Percentiles rank a stretch among this genome's conserved stretches.
Conservation (phyloP, 2,888 invertebrate genomes). For the Gymnosoma rotundatum region DNA sequence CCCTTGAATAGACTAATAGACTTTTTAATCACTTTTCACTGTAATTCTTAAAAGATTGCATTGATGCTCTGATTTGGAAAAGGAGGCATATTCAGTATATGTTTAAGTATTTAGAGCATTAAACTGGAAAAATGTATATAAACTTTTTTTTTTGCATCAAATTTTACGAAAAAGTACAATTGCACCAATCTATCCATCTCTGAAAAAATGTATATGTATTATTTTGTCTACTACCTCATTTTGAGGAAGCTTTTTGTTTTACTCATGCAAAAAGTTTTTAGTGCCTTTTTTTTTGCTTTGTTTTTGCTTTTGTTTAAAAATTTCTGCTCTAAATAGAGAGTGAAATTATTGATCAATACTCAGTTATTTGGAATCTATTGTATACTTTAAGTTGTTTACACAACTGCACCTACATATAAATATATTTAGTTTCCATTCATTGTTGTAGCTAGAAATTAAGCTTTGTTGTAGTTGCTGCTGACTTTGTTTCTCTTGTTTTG, state of each 20-base stretch:
- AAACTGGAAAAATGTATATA: too few relatives aligned
- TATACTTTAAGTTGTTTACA: background rate
- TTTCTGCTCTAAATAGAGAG: background rate
- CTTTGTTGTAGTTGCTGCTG: constrained; percentile 7
- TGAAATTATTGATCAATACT: background rate
- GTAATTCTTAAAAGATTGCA: too few relatives aligned
- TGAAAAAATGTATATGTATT: background rate
- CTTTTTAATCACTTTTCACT: too few relatives aligned
- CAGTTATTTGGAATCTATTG: background rate
- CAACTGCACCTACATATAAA: background rate
- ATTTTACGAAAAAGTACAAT: too few relatives aligned
- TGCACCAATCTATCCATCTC: too few relatives aligned
- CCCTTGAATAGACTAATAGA: too few relatives aligned
- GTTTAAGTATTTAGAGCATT: too few relatives aligned
- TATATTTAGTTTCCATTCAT: constrained; percentile 37
- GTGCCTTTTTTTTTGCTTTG: background rate
- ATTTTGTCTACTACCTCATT: constrained; percentile 10
- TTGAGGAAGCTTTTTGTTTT: constrained; percentile 50
- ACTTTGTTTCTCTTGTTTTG: constrained; percentile 25
- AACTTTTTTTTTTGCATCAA: too few relatives aligned
- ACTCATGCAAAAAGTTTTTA: background rate
- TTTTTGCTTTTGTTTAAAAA: constrained; percentile 6
- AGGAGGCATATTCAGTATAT: too few relatives aligned
- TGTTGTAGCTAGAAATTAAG: constrained; percentile 20
- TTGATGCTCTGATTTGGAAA: too few relatives aligned